Base-by-base conservation (phyloP, 2,113 vertebrate species). In the Engystomops pustulosus region DNA sequence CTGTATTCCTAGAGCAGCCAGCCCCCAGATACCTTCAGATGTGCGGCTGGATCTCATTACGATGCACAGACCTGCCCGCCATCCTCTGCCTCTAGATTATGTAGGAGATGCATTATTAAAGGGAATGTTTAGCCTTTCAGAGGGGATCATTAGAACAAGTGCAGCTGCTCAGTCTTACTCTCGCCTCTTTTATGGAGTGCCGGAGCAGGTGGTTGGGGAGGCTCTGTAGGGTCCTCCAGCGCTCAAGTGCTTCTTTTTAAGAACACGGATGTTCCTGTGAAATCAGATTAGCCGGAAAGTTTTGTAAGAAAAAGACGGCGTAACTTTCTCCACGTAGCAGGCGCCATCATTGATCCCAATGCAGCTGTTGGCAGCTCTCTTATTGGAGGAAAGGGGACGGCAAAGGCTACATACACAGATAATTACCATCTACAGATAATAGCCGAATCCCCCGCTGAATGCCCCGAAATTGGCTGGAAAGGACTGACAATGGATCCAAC, bases 81-180 rank as follows among this genome's bases (percentile, higher is more conserved):
- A 18, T 49, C 47, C 47, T 34, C 47, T 18, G 25, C 12, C 36
- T 74, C 41, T n/a, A 41, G 18, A 71, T 17, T 6, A 41, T 49
- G 70, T 34, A 27, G 70, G 25, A 8, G 55, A 83, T 83, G 70
- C 25, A 75, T 83, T 76, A 83, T 83, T 83, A 83, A 83, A 65
- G 55, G 14, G 36, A n/a, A 76, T 49, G 81, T 67, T 83, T 76
- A 83, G 70, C n/a, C 70, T 75, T 83, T 76, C 71, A 47, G 55
- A 41, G 47, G 55, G 27, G 81, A 75, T 65, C 70, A 65, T 83
- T 72, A 60, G n/a, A 36, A 60, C 27, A 58, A 65, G 81, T 75
- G 41, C 81, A 83, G 81, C 69, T 83, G 81, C 38, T 83, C 41
- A 44, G 58, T 4, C 32, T 27, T 18, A 72, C 38, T 83, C 38